Evolutionary conservation across 1,140 invertebrate genomes (phyloP), one percentile per base, ranked within the genome.

Genomic region (Antheraea pernyi): DNA sequence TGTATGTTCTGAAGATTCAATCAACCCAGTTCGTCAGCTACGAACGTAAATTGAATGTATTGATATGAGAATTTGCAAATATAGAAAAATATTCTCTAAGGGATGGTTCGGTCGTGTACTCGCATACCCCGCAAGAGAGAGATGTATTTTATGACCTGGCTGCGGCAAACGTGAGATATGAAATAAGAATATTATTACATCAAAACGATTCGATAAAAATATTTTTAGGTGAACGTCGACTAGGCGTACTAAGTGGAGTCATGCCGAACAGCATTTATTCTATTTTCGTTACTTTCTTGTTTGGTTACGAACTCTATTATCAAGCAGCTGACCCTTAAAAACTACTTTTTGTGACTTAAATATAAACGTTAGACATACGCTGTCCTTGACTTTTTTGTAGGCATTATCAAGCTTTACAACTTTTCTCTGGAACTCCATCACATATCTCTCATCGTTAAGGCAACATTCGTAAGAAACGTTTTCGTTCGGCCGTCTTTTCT

Each of bases 31-130:
- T 22, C 30, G 37, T 11, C 60, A 61, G 5, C 46, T 53, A 53
- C 16, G 6, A 16, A 53, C 46, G 46, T 53, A 53, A 53, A 53
- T 53, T 53, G 46, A 53, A 53, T 53, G 46, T 53, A 53, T 53
- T 53, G 46, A 70, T 73, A 69, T 65, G 60, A 66, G 68, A 74
- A 71, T 76, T 70, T 71, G 59, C 67, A 74, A 76, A 71, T 74
- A 71, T 66, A 70, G 37, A 61, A 69, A 76, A 64, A 71, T 69
- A 71, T 69, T 73, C 64, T 71, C 69, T 66, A 39, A 64, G 59
- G 68, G 60, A 65, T 19, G 63, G 48, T 62, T 70, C 18, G 59
- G 59, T 69, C 64, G 58, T 71, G 73, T 69, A 67, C 59, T 39
- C 66, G 19, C 30, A 65, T 68, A 70, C 60, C 36, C 53, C 46